Evolutionary conservation across 2,797 vertebrate genomes (phyloP).

Genomic region (Dendrocincla fuliginosa): DNA sequence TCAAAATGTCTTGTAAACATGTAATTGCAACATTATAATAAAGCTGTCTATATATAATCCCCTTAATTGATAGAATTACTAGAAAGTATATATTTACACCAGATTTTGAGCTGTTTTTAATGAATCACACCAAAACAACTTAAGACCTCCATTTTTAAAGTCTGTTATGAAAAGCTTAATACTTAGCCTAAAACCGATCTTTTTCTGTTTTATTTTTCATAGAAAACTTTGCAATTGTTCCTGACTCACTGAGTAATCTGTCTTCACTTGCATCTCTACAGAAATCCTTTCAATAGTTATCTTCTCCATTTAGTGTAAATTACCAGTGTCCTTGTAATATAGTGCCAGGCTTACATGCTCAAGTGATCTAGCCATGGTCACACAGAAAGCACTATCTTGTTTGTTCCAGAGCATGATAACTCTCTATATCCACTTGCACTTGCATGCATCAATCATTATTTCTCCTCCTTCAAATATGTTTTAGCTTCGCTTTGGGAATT

Average conservation of each 20-base stretch:
- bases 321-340: neutral
- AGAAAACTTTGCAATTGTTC: neutral
- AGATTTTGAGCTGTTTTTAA: neutral
- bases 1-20: neutral
- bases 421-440: neutral
- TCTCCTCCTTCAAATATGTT: neutral
- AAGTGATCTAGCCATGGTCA: neutral
- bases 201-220: neutral
- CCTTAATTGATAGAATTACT: neutral
- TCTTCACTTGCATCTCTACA: neutral
- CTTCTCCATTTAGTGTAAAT: neutral
- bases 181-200: neutral
- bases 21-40: neutral
- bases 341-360: neutral
- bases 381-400: neutral
- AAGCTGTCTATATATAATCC: neutral
- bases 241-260: rapidly evolving
- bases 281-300: neutral
- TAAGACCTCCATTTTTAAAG: neutral
- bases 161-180: neutral
- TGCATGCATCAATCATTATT: neutral
- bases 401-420: neutral
- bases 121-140: neutral
- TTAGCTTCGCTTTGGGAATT: neutral
- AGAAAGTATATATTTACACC: neutral